These are phyloP conservation scores for Drosophila virilis DNA, from an alignment of 1,140 invertebrate genomes.

Conservation along the genomic window DNA sequence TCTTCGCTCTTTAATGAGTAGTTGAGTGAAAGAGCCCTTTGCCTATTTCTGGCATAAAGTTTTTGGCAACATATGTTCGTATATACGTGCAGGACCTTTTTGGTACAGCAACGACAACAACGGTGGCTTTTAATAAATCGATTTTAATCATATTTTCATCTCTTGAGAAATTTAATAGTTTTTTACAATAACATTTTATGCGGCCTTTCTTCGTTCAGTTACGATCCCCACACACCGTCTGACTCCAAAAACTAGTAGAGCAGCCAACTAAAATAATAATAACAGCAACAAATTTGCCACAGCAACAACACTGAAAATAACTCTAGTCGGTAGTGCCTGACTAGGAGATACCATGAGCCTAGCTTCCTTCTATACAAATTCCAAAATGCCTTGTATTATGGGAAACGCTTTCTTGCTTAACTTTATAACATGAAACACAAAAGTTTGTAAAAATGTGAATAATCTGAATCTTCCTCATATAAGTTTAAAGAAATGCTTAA, in stretches of 20 bases:
- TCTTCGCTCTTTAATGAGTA: conserved; percentile 11
- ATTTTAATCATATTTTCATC: conserved; percentile 83
- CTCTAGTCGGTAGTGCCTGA: too few relatives aligned
- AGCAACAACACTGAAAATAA: conserved; percentile 4
- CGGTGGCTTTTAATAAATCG: conserved; percentile 80
- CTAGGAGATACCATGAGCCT: too few relatives aligned
- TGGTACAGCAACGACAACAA: conserved; percentile 37
- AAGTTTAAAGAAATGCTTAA: too few relatives aligned
- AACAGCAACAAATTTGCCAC: conserved; percentile 73
- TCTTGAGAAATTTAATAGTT: conserved; percentile 83
- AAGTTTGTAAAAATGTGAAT: too few relatives aligned
- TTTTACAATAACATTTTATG: conserved; percentile 79
- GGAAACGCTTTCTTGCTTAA: too few relatives aligned
- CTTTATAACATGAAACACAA: too few relatives aligned
- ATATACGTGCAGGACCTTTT: conserved; percentile 44
- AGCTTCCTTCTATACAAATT: too few relatives aligned
- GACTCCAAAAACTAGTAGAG: conserved; percentile 43
- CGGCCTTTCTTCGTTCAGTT: conserved; percentile 12
- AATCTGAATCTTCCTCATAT: too few relatives aligned
- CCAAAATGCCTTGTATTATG: too few relatives aligned
- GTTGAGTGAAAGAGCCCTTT: conserved; percentile 37
- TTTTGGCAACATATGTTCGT: conserved; percentile 71
- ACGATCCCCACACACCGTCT: background rate
- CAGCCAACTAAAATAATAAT: conserved; percentile 78
- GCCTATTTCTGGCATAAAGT: conserved; percentile 48